These are phyloP conservation scores for Pterostichus niger DNA, from an alignment of 2,888 invertebrate genomes.

Conservation along the genomic window DNA sequence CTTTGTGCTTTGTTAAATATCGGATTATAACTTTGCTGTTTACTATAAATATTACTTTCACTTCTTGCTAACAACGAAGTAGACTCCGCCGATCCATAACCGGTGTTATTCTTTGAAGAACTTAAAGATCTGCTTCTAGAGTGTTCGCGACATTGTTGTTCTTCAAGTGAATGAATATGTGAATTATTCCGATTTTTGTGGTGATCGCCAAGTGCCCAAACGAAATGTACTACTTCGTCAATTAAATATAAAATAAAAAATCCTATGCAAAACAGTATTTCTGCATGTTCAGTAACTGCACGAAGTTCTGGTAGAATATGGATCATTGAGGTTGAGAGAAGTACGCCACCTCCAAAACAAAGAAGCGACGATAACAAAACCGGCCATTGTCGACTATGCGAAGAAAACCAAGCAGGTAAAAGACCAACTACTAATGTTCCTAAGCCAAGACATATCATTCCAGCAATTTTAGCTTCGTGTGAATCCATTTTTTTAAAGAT, in stretches of 20 bases:
- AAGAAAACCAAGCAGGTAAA: constrained; percentile 83
- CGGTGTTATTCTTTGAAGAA: constrained; percentile 56
- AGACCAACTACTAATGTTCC: constrained; percentile 86
- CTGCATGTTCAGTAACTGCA: constrained; percentile 81
- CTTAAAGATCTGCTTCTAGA: constrained; percentile 43
- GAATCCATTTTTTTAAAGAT: constrained; percentile 76
- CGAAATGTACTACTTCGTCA: constrained; percentile 86
- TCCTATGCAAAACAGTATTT: constrained; percentile 83
- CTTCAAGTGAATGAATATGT: constrained; percentile 53
- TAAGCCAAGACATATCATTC: constrained; percentile 83
- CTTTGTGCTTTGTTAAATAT: constrained; percentile 70
- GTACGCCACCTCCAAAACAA: constrained; percentile 90
- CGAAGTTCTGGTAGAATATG: constrained; percentile 91
- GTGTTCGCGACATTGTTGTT: constrained; percentile 41
- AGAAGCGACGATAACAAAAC: constrained; percentile 84
- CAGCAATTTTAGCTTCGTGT: constrained; percentile 82
- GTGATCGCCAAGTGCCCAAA: constrained; percentile 78
- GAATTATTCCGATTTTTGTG: constrained; percentile 18
- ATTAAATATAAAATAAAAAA: constrained; percentile 86
- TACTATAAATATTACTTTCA: constrained; percentile 65
- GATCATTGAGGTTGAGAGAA: constrained; percentile 86
- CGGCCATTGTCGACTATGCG: constrained; percentile 81
- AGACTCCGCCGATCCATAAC: constrained; percentile 55
- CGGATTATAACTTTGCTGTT: constrained; percentile 70
- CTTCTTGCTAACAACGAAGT: constrained; percentile 61